These are phyloP conservation scores for Brachylomia viminalis DNA, from an alignment of 2,888 invertebrate genomes.

Conservation along the genomic window DNA sequence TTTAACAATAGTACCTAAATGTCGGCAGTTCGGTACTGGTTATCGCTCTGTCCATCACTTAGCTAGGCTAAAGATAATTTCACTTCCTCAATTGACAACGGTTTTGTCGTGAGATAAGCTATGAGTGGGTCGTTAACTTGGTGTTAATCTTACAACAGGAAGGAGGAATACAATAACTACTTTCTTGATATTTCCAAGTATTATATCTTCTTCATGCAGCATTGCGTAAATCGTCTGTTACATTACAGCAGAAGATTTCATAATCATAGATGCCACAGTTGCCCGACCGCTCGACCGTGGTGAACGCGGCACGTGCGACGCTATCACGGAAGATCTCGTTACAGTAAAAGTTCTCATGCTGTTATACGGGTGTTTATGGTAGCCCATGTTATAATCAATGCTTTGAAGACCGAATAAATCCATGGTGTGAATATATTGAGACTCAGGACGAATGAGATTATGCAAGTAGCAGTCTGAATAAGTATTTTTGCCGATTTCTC, in stretches of 20 bases:
- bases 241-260: constrained; percentile 13
- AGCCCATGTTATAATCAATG: not conserved
- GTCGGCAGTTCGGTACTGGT: constrained; percentile 13
- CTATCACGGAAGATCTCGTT: constrained; percentile 11
- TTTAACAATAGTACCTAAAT: not conserved
- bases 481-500: not conserved
- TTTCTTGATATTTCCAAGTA: constrained; percentile 16
- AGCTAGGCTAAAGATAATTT: constrained; percentile 15
- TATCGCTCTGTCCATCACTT: constrained; percentile 13
- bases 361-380: constrained; percentile 15
- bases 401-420: not conserved
- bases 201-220: constrained; percentile 11
- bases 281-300: constrained; percentile 28
- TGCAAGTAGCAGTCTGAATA: not conserved
- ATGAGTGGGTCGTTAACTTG: constrained; percentile 11
- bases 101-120: constrained; percentile 40
- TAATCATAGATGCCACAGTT: constrained; percentile 24
- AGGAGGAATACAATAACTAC: not conserved
- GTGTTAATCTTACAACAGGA: constrained; percentile 14
- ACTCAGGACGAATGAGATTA: not conserved
- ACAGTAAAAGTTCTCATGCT: constrained; percentile 17
- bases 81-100: constrained; percentile 33
- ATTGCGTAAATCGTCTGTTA: constrained; percentile 23
- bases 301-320: constrained; percentile 14
- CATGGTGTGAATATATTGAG: not conserved